Base-by-base conservation (phyloP, 92 coral and sea anemone species). In the Epizoanthus scotinus region DNA sequence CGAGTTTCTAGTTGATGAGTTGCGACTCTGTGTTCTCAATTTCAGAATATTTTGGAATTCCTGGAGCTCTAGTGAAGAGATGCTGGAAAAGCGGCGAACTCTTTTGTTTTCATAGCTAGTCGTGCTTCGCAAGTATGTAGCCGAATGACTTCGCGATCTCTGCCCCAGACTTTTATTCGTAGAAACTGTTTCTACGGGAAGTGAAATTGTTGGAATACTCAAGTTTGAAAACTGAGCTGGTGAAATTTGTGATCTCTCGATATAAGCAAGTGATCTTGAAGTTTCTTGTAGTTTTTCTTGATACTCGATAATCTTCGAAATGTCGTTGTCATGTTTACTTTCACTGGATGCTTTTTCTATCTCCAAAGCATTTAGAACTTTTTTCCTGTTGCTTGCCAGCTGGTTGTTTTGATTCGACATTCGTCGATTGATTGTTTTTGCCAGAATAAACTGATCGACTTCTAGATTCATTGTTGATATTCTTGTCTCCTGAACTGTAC, bases 371-470 rank as follows among this genome's bases (percentile, higher is more conserved):
- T 70, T 62, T 10, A 19, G 59, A 18, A 77, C 82, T 49, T 38
- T 63, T 49, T 40, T 58, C 83, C 93, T 86, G 62, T 71, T 85
- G 36, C 82, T 83, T 5, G 62, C 82, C 18, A 89, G 81, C 13
- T 84, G 78, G 34, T 40, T 65, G 49, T 82, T 89, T 29, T 89
- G 83, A 27, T 82, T 63, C 12, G 90, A 89, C 22, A 89, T 69
- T 38, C 93, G 61, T 38, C 84, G 64, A 73, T 72, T 86, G 7
- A 89, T 42, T 38, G 63, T 77, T 52, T 36, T 82, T 40, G 69
- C 72, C 19, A 85, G 59, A 19, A 85, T 70, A 4, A 85, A 63
- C 2, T 86, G 36, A 70, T 72, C 74, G 44, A 69, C 52, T 47
- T 47, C 52, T 9, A 47, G 52, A 47, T 47, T 12, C 52, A 47